Evolutionary conservation across 2,797 vertebrate genomes (phyloP).

Genomic region (Dromococcyx pavoninus): DNA sequence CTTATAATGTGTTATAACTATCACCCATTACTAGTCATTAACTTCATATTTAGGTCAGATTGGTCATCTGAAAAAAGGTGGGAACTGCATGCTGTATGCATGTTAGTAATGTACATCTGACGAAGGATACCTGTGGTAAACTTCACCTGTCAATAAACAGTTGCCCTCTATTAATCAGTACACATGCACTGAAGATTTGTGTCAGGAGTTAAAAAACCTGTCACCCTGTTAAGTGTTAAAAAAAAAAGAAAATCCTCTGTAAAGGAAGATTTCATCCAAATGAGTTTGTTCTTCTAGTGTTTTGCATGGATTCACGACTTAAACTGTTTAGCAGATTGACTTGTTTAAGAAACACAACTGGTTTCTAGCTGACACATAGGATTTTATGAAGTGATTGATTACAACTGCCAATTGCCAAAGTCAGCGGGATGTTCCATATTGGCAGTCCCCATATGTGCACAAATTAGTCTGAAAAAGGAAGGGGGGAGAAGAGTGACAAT

Average conservation of each 20-base stretch:
- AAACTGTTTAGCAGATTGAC: constrained; percentile 72
- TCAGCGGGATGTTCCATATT: constrained; percentile 49
- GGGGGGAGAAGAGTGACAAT: rapidly evolving
- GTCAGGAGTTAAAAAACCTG: no score
- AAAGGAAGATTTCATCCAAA: not conserved
- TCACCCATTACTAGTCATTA: not conserved
- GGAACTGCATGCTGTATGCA: not conserved
- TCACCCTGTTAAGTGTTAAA: no score
- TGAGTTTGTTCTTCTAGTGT: constrained; percentile 38
- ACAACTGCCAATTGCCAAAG: constrained; percentile 53
- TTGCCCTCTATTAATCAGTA: not conserved
- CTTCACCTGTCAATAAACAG: not conserved
- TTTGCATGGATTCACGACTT: constrained; percentile 51
- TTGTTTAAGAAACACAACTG: constrained; percentile 61
- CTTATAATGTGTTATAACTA: not conserved
- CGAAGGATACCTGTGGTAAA: not conserved
- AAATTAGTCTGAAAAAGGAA: not conserved
- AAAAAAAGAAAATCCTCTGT: not conserved
- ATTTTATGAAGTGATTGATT: constrained; percentile 69
- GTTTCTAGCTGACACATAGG: constrained; percentile 67
- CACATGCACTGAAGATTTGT: not conserved
- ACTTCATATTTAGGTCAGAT: not conserved
- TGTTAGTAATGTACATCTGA: not conserved
- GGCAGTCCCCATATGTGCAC: not conserved
- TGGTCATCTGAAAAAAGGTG: not conserved